Evolutionary conservation across 2,113 vertebrate species (phyloP), one percentile per base, ranked within the genome.

Genomic region (Cephalopterus ornatus): DNA sequence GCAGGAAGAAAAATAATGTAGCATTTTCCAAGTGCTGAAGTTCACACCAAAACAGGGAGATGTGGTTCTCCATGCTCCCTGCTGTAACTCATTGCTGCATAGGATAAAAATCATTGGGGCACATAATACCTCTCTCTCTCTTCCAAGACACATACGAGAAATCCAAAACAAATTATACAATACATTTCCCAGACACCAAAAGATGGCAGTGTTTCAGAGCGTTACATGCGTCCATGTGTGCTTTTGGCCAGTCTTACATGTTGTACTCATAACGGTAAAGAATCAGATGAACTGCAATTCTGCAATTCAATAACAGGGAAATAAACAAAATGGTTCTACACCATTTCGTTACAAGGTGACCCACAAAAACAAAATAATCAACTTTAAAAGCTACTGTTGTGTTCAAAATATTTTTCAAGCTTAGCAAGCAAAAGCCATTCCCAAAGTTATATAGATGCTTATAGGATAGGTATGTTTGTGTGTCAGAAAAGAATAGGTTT

Each of bases 191-290:
- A 85, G 37, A 52, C 52, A 53, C 91, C 96, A 96, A 95, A 90
- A 97, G 95, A 85, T 97, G 95, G 89, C 89, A 95, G 90, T 93
- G 66, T 95, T 92, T 97, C 79, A 93, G 96, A 97, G 71, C 33
- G 1, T 72, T 92, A 58, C 35, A 9, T 3, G 0, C 39, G 32
- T 15, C 41, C 52, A 0, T 2, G 10, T 18, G 32, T 55, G 46
- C 52, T 8, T 88, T 80, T 74, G 30, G 8, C 18, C 47, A 11
- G 11, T 58, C 20, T 52, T 41, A 19, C 8, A 14, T 33, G 32
- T 44, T 72, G 42, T 42, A 24, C 23, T 74, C 21, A 28, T 30
- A 61, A 65, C 2, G 6, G 58, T 37, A 80, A 80, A 65, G 50
- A n/a, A 53, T 65, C 47, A 56, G 20, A 37, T 75, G 52, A 67